Evolutionary conservation across 2,888 invertebrate genomes (phyloP), one percentile per base, ranked within the genome.

Genomic region (Entomobrya multifasciata): DNA sequence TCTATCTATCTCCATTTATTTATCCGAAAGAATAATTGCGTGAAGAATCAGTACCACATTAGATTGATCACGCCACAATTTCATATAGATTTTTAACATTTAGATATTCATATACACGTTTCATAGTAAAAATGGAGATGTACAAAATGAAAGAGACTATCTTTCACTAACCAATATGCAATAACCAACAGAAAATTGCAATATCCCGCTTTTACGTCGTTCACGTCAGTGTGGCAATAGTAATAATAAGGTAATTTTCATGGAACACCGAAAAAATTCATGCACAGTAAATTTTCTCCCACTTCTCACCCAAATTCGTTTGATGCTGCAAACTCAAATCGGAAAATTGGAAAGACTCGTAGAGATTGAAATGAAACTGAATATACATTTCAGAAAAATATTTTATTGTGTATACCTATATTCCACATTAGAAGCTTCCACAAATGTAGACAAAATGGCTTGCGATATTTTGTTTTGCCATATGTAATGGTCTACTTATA

Each of bases 181-280:
- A 36, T 44, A 67, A 67, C 67, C 67, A 67, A 44, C 22, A 36
- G 20, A 41, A 30, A 22, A 76, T 36, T 57, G 22, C 22, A 76
- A 57, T 41, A 60, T 76, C 17, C 30, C 36, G 11, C n/a, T 57
- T 57, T 60, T 30, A 6, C 17, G 65, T 67, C 30, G 27, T 52
- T 41, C 22, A n/a, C 47, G 10, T 67, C 44, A n/a, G 67, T 44
- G 49, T 15, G 13, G 62, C 60, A 76, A 62, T 49, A 67, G 62
- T 44, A 76, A 62, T 65, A 67, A 79, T 79, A 67, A 79, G 79
- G 79, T 79, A 79, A 79, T 79, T 79, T 79, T 44, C 30, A 60
- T 10, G 36, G 49, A 52, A n/a, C 44, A 30, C 27, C n/a, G 36
- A 47, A 57, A 49, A 62, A 49, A 79, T 17, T 6, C 36, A 65